phyloP scores from a whole-genome alignment of 2,113 vertebrate species.

The Seriola quinqueradiata region DNA sequence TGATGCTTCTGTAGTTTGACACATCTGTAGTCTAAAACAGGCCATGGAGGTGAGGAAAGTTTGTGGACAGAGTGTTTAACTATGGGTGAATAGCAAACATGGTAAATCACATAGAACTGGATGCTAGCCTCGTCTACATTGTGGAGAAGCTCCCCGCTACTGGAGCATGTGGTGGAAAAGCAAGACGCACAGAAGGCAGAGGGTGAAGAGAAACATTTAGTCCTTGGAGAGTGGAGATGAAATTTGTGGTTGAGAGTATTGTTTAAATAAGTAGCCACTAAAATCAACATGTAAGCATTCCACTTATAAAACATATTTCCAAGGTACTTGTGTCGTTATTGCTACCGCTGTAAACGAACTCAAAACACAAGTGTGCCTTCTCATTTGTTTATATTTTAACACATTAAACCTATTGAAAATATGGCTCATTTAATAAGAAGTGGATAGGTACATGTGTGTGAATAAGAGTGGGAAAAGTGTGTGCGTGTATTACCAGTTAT shows the following conservation, averaged over 20 bases:
- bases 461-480: neutral
- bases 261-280: too few relatives aligned
- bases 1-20: neutral
- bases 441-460: neutral
- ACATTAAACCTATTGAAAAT: too few relatives aligned
- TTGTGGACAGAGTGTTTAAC: neutral
- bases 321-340: neutral
- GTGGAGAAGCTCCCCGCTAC: too few relatives aligned
- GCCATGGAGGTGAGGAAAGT: neutral
- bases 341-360: too few relatives aligned
- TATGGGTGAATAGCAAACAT: too few relatives aligned
- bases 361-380: too few relatives aligned
- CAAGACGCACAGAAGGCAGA: neutral
- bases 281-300: too few relatives aligned
- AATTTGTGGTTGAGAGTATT: too few relatives aligned
- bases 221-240: neutral
- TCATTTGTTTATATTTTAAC: too few relatives aligned
- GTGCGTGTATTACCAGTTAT: constrained; percentile 84
- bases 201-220: neutral
- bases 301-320: neutral
- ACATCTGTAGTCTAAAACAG: neutral
- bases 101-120: too few relatives aligned
- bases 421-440: neutral
- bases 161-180: neutral
- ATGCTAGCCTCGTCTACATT: too few relatives aligned